These are phyloP conservation scores for Drosophila santomea DNA, from an alignment of 1,140 invertebrate genomes.

Conservation along the genomic window DNA sequence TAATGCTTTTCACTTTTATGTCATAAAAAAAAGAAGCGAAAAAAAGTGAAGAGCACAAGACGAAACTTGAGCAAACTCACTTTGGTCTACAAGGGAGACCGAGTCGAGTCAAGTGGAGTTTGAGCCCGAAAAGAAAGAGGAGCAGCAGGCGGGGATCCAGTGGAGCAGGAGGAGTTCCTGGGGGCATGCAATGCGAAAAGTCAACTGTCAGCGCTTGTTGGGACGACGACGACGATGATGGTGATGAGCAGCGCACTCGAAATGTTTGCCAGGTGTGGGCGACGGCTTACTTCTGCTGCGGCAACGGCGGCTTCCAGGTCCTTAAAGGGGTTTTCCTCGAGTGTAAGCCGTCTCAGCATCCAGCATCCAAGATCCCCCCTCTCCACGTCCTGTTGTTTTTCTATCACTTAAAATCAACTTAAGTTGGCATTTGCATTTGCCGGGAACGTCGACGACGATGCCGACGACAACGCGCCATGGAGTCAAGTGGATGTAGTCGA, in stretches of 20 bases:
- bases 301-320: conserved; percentile 21
- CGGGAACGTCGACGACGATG: not conserved
- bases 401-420: conserved; percentile 83
- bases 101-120: conserved; percentile 68
- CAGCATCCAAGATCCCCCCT: conserved; percentile 2
- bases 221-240: conserved; percentile 51
- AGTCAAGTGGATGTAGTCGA: conserved; percentile 79
- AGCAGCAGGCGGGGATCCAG: conserved; percentile 7
- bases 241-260: conserved; percentile 69
- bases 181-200: conserved; percentile 47
- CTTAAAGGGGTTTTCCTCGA: conserved; percentile 51
- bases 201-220: conserved; percentile 75
- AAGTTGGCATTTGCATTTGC: conserved; percentile 79
- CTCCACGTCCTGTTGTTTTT: conserved; percentile 53
- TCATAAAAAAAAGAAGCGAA: conserved; percentile 33
- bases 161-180: conserved; percentile 15
- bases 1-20: conserved; percentile 83
- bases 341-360: conserved; percentile 33
- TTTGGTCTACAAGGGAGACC: conserved; percentile 55
- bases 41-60: conserved; percentile 33
- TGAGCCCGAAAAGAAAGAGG: conserved; percentile 45
- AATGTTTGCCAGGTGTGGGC: conserved; percentile 54
- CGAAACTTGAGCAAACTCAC: conserved; percentile 77
- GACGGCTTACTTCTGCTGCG: conserved; percentile 23
- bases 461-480: conserved; percentile 28